Percentiles rank a stretch among this genome's conserved stretches.
Evolutionary conservation across 2,888 invertebrate species (phyloP).

Genomic region (Alviniconcha strummeri): DNA sequence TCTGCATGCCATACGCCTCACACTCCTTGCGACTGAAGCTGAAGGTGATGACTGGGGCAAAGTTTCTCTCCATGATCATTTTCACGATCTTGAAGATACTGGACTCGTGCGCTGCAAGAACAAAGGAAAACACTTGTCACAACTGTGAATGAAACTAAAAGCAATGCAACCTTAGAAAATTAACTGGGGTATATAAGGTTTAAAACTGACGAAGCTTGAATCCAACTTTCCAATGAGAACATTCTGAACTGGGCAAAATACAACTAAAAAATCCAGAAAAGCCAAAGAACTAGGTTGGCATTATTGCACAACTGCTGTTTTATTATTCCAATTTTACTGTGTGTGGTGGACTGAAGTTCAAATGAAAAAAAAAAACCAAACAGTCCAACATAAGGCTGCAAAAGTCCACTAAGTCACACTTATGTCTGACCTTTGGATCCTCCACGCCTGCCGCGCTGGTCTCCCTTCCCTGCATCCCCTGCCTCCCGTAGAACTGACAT

Average conservation of each 20-base stretch:
- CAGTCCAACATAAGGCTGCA: no score
- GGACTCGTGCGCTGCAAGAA: constrained; percentile 76
- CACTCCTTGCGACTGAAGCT: constrained; percentile 99
- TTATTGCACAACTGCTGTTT: no score
- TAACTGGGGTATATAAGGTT: no score
- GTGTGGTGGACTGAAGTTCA: no score
- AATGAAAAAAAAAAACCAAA: no score
- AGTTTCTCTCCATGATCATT: constrained; percentile 98
- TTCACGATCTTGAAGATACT: constrained; percentile 98
- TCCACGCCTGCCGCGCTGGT: constrained; percentile 68
- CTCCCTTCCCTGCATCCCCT: constrained; percentile 87
- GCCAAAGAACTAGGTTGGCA: no score
- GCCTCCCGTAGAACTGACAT: constrained; percentile 88
- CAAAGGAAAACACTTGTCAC: neutral
- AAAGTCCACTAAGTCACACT: no score
- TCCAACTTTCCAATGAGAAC: neutral
- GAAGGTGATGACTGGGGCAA: constrained; percentile 98
- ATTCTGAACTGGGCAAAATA: no score
- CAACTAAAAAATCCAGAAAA: no score
- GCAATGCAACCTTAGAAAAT: no score
- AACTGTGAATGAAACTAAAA: neutral
- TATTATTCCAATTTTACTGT: no score
- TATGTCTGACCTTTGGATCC: constrained; percentile 61
- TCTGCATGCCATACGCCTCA: constrained; percentile 95
- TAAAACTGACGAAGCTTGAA: neutral